These are phyloP conservation scores for Falco novaeseelandiae DNA, from an alignment of 2,797 vertebrate genomes.

Conservation along the genomic window DNA sequence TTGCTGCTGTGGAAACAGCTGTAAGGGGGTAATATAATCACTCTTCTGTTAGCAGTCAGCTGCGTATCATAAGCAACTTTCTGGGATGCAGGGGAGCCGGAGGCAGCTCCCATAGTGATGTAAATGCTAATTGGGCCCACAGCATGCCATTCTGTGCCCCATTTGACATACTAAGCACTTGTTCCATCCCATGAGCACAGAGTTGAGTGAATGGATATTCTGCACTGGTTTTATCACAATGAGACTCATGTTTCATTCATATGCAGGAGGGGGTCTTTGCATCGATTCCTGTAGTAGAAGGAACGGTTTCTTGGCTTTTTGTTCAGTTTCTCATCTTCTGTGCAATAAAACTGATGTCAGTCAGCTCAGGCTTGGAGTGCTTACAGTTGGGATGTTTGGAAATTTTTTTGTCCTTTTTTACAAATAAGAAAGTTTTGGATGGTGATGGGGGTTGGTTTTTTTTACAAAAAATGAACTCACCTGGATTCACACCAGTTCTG, in stretches of 20 bases:
- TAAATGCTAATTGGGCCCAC: constrained; percentile 18
- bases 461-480: background rate
- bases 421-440: background rate
- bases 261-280: background rate
- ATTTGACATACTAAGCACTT: constrained; percentile 27
- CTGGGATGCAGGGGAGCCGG: background rate
- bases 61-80: constrained; percentile 42
- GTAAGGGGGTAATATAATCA: constrained; percentile 31
- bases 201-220: background rate
- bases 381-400: background rate
- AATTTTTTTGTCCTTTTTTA: background rate
- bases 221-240: background rate
- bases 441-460: background rate
- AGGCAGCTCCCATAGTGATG: constrained; percentile 37
- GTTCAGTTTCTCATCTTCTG: background rate
- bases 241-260: background rate
- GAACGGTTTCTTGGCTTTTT: background rate
- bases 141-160: background rate
- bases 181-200: background rate
- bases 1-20: constrained; percentile 59
- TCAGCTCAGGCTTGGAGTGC: background rate
- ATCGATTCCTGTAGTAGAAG: background rate
- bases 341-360: background rate
- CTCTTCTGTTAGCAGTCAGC: constrained; percentile 32
- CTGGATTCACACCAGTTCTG: background rate